Conservation (phyloP, 2,797 vertebrate genomes). For the Peromyscus melanophrys region DNA sequence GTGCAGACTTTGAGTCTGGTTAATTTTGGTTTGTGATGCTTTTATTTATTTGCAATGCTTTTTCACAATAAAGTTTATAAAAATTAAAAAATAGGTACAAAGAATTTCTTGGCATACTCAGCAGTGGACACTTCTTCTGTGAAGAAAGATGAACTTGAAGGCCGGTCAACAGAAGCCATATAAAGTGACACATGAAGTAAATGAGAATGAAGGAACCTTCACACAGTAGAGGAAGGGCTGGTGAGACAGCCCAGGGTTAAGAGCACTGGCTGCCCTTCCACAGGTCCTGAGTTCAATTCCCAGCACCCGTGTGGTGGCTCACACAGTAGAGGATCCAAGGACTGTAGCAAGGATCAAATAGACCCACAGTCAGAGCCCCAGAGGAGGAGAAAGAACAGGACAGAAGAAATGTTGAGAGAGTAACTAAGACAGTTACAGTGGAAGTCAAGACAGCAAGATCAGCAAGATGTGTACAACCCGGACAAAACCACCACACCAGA, state of each 20-base stretch:
- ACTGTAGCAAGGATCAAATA: too few relatives aligned
- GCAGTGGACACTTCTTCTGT: background rate
- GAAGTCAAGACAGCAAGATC: too few relatives aligned
- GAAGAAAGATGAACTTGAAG: background rate
- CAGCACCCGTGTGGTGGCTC: too few relatives aligned
- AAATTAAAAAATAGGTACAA: background rate
- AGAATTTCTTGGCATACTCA: background rate
- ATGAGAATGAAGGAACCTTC: background rate
- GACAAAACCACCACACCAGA: background rate
- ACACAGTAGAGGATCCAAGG: background rate
- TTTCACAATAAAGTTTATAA: background rate
- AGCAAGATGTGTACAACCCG: background rate
- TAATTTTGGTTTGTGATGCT: background rate
- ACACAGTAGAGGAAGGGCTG: too few relatives aligned
- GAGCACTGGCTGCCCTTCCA: too few relatives aligned
- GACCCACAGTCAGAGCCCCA: fast-evolving
- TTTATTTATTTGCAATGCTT: background rate
- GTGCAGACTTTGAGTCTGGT: background rate
- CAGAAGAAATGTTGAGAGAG: background rate
- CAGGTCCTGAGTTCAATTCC: too few relatives aligned
- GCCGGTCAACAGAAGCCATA: background rate
- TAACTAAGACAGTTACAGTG: background rate
- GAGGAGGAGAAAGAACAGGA: background rate
- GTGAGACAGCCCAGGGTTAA: too few relatives aligned
- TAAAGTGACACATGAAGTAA: background rate